Conservation (phyloP, 2,888 invertebrate species). For the Andrena praecox region DNA sequence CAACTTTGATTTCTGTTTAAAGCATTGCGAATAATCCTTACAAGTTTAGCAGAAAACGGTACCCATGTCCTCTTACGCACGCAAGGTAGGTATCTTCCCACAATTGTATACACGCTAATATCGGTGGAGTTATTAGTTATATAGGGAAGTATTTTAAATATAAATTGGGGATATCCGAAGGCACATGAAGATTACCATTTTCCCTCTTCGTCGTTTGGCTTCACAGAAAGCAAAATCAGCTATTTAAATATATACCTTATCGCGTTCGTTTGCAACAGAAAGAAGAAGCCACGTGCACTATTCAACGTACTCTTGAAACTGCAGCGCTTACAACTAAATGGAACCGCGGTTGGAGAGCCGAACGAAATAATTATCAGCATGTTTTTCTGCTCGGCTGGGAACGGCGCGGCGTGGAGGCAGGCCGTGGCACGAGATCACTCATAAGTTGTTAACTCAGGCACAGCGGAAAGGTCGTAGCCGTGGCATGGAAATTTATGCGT, state of each 20-base stretch:
- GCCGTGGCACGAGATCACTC: slow-evolving; percentile 31
- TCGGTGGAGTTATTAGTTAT: too few species aligned
- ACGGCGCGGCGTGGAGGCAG: slow-evolving; percentile 9
- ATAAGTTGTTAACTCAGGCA: slow-evolving; percentile 48
- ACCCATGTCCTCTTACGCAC: neutral
- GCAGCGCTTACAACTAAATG: neutral
- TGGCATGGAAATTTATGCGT: slow-evolving; percentile 64
- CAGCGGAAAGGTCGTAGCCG: slow-evolving; percentile 55
- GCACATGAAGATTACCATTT: too few species aligned
- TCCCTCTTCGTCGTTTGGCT: too few species aligned
- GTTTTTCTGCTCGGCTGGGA: slow-evolving; percentile 31
- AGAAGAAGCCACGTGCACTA: too few species aligned
- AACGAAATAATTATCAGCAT: slow-evolving; percentile 33
- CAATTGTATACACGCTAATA: too few species aligned
- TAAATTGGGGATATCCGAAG: too few species aligned
- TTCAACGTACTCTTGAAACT: neutral
- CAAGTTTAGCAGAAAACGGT: neutral
- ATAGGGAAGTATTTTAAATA: too few species aligned
- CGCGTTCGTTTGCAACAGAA: too few species aligned
- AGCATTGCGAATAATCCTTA: neutral
- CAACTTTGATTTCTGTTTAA: neutral
- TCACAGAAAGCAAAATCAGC: too few species aligned
- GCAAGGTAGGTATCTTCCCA: too few species aligned
- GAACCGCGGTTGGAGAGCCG: neutral
- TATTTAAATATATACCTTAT: too few species aligned